A percentile compares a stretch with the other conserved stretches of the same genome.
Conservation (phyloP, 2,888 invertebrate genomes). For the Neria commutata region DNA sequence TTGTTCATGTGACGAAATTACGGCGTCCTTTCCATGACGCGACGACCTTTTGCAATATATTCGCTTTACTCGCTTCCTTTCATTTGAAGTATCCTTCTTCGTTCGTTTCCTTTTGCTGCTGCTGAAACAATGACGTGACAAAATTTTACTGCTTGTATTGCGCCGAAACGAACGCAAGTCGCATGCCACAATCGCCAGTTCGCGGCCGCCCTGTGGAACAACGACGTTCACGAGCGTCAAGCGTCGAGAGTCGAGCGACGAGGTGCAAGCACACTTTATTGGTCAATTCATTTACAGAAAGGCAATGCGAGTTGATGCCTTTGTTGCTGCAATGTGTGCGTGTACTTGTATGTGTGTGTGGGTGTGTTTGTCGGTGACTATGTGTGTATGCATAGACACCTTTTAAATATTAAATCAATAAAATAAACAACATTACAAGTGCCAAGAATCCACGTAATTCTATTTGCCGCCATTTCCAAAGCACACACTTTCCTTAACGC, state of each 20-base stretch:
- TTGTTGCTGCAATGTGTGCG: too few relatives aligned
- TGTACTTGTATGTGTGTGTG: too few relatives aligned
- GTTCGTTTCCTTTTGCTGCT: too few relatives aligned
- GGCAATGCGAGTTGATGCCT: neutral
- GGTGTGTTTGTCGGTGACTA: too few relatives aligned
- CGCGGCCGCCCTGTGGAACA: neutral
- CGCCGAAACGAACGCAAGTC: too few relatives aligned
- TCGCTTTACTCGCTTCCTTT: too few relatives aligned
- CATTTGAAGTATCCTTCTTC: too few relatives aligned
- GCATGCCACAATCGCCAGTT: too few relatives aligned
- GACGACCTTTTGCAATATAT: neutral
- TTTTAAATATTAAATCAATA: conserved; percentile 38
- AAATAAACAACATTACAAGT: conserved; percentile 30
- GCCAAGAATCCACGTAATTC: conserved; percentile 12
- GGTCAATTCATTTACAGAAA: conserved; percentile 20
- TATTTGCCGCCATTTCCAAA: conserved; percentile 6
- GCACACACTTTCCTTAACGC: neutral
- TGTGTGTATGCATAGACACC: conserved; percentile 7
- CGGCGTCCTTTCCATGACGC: too few relatives aligned
- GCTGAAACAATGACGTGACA: conserved; percentile 7
- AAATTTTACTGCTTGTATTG: neutral
- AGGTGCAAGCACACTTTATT: conserved; percentile 13
- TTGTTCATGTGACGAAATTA: too few relatives aligned
- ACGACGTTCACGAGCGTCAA: neutral
- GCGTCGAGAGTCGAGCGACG: neutral